Evolutionary conservation across 2,888 invertebrate genomes (phyloP), one percentile per base, ranked within the genome.

Genomic region (Eupithecia subumbrata): DNA sequence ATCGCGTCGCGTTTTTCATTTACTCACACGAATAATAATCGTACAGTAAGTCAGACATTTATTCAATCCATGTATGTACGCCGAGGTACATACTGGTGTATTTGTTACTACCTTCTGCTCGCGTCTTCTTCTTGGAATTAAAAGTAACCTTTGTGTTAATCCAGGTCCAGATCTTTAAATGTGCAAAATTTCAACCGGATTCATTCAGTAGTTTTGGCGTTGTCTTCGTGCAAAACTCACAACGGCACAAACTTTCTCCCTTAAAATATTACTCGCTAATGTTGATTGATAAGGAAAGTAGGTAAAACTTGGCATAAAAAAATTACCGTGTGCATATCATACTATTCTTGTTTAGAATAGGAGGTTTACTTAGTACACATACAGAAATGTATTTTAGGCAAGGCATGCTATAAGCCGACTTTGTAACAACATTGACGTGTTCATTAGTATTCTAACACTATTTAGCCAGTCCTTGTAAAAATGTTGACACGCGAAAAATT

Each of bases 381-480:
- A 60, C 12, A 14, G 12, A 60, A 25, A 60, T 60, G 25, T 52
- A 25, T 68, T 74, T 69, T 64, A 71, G 71, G 69, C 69, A 67
- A 70, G 22, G 77, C 70, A 72, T 70, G 69, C 45, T 67, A 37
- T 69, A 40, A 40, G 45, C 25, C 37, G n/a, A 64, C 30, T 18
- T 22, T 30, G 14, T 68, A 14, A 40, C 40, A 43, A 70, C 66
- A 71, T 69, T 77, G 72, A 74, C 74, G 69, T 74, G 66, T 72
- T 74, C 5, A 71, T 56, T 75, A 48, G 68, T 48, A 69, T 66
- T 30, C 60, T 71, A 43, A 25, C 60, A 74, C 56, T 77, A 75
- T 71, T 72, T 73, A 77, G 74, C 63, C 52, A 69, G 75, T 40
- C 77, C 75, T 52, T 71, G 72, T 74, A 70, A 75, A 75, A 72